These are phyloP conservation scores for Styela plicata DNA, from an alignment of 23 tunicate genomes.

Conservation along the genomic window DNA sequence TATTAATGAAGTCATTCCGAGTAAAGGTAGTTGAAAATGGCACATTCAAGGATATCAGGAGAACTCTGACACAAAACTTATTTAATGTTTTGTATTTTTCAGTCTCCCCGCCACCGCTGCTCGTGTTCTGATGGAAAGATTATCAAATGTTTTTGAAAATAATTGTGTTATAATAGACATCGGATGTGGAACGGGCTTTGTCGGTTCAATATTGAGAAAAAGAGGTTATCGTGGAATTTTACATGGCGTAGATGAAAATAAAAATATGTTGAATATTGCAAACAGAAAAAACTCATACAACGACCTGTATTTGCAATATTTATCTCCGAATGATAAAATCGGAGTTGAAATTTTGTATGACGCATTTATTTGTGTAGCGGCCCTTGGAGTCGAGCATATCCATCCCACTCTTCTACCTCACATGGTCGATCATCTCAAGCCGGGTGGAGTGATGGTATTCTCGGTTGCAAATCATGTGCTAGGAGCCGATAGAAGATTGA, in stretches of 20 bases:
- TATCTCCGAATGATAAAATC: slow-evolving; percentile 16
- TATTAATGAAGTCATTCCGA: too few species aligned
- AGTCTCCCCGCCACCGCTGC: slow-evolving; percentile 8
- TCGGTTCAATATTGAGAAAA: slow-evolving; percentile 3
- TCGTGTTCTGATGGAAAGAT: neutral
- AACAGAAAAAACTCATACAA: slow-evolving; percentile 11
- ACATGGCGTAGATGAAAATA: slow-evolving; percentile 21
- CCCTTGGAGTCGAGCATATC: slow-evolving; percentile 9
- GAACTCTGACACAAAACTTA: too few species aligned
- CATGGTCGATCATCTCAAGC: slow-evolving; percentile 9
- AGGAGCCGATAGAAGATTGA: neutral
- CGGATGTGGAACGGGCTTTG: slow-evolving; percentile 28
- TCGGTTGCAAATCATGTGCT: slow-evolving; percentile 15
- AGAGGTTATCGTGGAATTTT: slow-evolving; percentile 13
- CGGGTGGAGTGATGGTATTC: slow-evolving; percentile 17
- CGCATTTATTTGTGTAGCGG: neutral
- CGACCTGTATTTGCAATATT: slow-evolving; percentile 6
- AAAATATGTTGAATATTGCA: slow-evolving; percentile 4
- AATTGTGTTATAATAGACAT: slow-evolving; percentile 20
- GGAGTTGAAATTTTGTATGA: slow-evolving; percentile 12
- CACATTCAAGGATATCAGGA: too few species aligned
- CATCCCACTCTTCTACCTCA: slow-evolving; percentile 15
- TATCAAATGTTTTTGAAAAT: neutral
- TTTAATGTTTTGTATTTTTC: too few species aligned
- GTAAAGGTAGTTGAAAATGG: too few species aligned